These are phyloP conservation scores for Etheostoma perlongum DNA, from an alignment of 2,797 vertebrate genomes.

Conservation along the genomic window DNA sequence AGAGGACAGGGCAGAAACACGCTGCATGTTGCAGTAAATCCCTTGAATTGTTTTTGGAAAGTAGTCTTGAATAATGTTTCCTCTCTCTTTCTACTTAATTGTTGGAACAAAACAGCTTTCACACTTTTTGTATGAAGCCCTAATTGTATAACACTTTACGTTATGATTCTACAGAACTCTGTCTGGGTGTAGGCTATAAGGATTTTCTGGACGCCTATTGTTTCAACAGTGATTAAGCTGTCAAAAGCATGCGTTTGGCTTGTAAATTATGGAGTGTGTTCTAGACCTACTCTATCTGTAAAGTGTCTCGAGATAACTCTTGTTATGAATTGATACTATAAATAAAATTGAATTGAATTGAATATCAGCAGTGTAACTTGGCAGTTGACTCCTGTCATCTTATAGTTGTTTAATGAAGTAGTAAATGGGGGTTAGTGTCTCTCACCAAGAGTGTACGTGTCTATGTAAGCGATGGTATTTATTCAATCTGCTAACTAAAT, in stretches of 20 bases:
- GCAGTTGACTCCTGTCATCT: constrained; percentile 24
- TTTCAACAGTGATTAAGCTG: constrained; percentile 19
- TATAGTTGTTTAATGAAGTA: constrained; percentile 51
- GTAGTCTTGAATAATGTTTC: neutral
- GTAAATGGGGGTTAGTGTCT: constrained; percentile 45
- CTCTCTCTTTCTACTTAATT: neutral
- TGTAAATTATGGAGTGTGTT: too few relatives aligned
- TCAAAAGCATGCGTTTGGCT: neutral
- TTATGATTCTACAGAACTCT: too few relatives aligned
- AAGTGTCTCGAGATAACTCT: too few relatives aligned
- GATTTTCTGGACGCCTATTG: neutral
- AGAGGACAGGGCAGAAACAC: constrained; percentile 8
- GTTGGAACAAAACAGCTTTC: neutral
- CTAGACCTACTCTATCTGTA: too few relatives aligned
- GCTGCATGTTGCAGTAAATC: neutral
- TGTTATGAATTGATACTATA: too few relatives aligned
- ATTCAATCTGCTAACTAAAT: constrained; percentile 19
- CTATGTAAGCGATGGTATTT: constrained; percentile 18
- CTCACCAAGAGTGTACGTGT: constrained; percentile 19
- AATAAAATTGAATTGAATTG: neutral
- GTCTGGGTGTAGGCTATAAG: neutral
- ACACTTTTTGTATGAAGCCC: neutral
- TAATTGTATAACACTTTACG: constrained; percentile 1
- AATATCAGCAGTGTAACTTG: constrained; percentile 10
- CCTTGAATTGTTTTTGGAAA: neutral